Conservation (phyloP, 1,140 invertebrate species). For the Drosophila triauraria region DNA sequence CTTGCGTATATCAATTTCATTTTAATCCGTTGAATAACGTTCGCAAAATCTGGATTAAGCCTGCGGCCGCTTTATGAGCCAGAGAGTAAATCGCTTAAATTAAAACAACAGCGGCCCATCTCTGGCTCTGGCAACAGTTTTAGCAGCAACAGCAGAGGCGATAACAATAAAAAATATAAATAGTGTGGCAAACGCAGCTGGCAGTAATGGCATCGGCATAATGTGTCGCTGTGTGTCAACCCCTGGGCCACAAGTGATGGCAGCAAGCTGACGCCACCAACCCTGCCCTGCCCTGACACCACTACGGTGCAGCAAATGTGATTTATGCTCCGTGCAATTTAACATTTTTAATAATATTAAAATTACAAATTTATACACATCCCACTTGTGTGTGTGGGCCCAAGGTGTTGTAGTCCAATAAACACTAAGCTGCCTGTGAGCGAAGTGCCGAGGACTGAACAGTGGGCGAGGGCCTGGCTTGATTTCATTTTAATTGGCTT, state of each 20-base stretch:
- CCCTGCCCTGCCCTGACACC: not conserved
- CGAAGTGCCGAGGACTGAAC: not conserved
- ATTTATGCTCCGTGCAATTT: slow-evolving; percentile 80
- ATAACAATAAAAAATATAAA: slow-evolving; percentile 73
- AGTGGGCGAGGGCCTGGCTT: slow-evolving; percentile 22
- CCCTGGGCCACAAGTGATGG: slow-evolving; percentile 56
- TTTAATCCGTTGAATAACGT: slow-evolving; percentile 44
- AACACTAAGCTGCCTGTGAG: slow-evolving; percentile 46
- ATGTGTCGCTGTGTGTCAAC: slow-evolving; percentile 47
- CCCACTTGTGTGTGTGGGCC: slow-evolving; percentile 34
- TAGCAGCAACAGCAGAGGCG: slow-evolving; percentile 16
- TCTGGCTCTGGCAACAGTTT: slow-evolving; percentile 12
- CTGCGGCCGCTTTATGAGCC: slow-evolving; percentile 61
- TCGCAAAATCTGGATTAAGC: slow-evolving; percentile 56
- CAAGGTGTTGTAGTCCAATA: slow-evolving; percentile 72
- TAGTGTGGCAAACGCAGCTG: slow-evolving; percentile 78
- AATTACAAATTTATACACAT: slow-evolving; percentile 76
- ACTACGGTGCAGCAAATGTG: slow-evolving; percentile 46
- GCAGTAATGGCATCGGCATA: slow-evolving; percentile 71
- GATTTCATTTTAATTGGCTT: slow-evolving; percentile 62
- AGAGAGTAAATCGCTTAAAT: slow-evolving; percentile 76
- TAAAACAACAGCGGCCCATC: slow-evolving; percentile 56
- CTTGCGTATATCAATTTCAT: too few relatives aligned
- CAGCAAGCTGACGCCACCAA: slow-evolving; percentile 67
- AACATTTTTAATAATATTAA: slow-evolving; percentile 82